Base-by-base conservation (phyloP, 2,888 invertebrate species). In the Heteromurus nitidus region DNA sequence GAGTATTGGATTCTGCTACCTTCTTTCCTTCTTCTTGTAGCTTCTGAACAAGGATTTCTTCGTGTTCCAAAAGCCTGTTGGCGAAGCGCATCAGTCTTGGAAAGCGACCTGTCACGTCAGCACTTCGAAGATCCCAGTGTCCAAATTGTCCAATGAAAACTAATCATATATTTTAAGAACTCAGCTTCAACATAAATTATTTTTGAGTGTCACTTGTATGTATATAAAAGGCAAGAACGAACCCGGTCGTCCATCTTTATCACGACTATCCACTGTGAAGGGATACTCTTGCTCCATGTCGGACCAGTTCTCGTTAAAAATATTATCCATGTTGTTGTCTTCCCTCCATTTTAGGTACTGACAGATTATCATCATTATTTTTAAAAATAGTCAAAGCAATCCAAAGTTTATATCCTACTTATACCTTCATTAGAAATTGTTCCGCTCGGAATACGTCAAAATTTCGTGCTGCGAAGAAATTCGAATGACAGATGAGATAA, bases 281-380 rank as follows among this genome's bases (percentile, higher is more conserved):
- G 67, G 50, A 30, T 67, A 67, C 3, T 50, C 50, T 28, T 67
- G 18, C 2, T 18, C 16, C 47, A 28, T 50, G 47, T 67, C 47
- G 0, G 47, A 9, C 28, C 31, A 69, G 55, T 53, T 31, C 36
- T 69, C 69, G 11, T 69, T 24, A 20, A 69, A 36, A n/a, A 69
- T 69, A 2, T 22, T 20, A 20, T 69, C 55, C 24, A 69, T 53
- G 0, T 55, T 69, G 31, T 53, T 55, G 11, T 30, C 22, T n/a
- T 53, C 31, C n/a, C 55, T 69, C 69, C 55, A 69, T 53, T 47
- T 47, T 20, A 67, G 9, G 30, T 67, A 36, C 50, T 67, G 28
- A 28, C 18, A 24, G 9, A 44, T n/a, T 20, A 11, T 31, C 42
- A 20, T 64, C 16, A 2, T 18, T 24, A 60, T 26, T 13, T 3